phyloP scores from a whole-genome alignment of 1,140 invertebrate species.

The Formica exsecta region DNA sequence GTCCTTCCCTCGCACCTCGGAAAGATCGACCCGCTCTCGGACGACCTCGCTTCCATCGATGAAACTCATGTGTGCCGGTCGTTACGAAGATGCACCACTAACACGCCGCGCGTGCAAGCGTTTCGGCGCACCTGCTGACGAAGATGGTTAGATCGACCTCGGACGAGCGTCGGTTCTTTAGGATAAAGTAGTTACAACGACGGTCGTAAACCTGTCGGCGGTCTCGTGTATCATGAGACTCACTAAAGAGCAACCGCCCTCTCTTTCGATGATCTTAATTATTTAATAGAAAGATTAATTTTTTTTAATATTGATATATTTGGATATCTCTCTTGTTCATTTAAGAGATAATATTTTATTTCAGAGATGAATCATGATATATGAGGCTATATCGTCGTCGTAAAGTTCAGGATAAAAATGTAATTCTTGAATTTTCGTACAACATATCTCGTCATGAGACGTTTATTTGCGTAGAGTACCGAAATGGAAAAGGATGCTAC shows the following conservation, averaged over 20 bases:
- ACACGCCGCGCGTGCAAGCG: conserved; percentile 57
- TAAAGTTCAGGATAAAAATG: not conserved
- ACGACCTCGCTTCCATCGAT: conserved; percentile 48
- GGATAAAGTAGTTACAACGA: conserved; percentile 15
- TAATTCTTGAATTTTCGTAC: conserved; percentile 10
- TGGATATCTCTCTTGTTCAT: not conserved
- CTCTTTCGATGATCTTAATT: not conserved
- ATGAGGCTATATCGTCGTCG: not conserved
- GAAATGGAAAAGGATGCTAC: conserved; percentile 46
- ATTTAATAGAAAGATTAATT: not conserved
- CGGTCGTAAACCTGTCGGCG: conserved; percentile 45
- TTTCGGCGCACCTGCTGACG: conserved; percentile 50
- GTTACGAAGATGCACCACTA: conserved; percentile 61
- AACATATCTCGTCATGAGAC: not conserved
- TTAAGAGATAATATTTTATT: not conserved
- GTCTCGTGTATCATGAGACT: conserved; percentile 25
- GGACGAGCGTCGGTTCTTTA: conserved; percentile 35
- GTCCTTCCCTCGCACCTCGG: not conserved
- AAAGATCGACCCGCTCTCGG: conserved; percentile 36
- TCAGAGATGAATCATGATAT: not conserved
- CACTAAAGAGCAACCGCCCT: conserved; percentile 8
- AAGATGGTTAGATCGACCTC: conserved; percentile 19
- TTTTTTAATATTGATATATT: not conserved
- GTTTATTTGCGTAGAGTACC: conserved; percentile 16
- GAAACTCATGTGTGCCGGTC: conserved; percentile 47